phyloP scores from a whole-genome alignment of 1,140 invertebrate genomes.

The Bombus impatiens region DNA sequence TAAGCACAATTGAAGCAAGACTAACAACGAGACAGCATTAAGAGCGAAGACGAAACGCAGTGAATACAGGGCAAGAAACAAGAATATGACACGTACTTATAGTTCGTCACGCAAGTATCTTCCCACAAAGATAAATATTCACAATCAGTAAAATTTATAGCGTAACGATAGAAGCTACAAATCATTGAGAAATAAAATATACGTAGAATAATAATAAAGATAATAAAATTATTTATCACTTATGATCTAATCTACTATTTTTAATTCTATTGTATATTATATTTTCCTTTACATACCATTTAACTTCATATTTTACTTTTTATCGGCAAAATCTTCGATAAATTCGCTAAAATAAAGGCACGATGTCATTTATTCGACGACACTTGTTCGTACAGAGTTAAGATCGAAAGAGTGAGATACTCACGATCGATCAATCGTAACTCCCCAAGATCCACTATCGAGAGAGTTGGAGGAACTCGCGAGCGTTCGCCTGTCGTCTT shows the following conservation, averaged over 20 bases:
- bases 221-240: too few species aligned
- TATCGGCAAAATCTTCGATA: background rate
- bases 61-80: too few species aligned
- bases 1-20: constrained; percentile 1
- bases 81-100: too few species aligned
- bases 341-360: background rate
- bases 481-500: constrained; percentile 8
- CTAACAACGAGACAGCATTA: background rate
- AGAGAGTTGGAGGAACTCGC: background rate
- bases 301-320: background rate
- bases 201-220: too few species aligned
- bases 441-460: background rate
- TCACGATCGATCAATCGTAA: background rate
- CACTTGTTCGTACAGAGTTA: background rate
- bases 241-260: too few species aligned
- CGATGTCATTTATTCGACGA: background rate
- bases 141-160: too few species aligned
- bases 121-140: too few species aligned
- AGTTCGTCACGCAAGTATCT: too few species aligned
- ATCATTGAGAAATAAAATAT: too few species aligned
- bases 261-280: too few species aligned
- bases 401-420: background rate
- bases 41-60: too few species aligned
- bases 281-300: background rate
- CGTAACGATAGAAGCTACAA: too few species aligned